Conservation (phyloP, 2,113 vertebrate species). For the Rallus limicola region DNA sequence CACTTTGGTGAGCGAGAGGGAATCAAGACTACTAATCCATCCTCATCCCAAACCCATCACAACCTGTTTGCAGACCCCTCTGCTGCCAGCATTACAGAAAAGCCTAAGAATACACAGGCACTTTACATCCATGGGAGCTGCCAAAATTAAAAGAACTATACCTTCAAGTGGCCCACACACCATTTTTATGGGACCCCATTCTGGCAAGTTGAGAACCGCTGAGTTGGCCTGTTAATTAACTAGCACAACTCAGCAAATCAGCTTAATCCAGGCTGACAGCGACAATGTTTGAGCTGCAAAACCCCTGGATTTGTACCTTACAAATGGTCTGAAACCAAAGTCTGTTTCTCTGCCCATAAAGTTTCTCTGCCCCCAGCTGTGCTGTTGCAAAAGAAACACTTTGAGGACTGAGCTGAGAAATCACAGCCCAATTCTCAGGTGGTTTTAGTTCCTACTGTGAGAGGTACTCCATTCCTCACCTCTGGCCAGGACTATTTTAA, state of each 20-base stretch:
- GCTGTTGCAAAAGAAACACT: background rate
- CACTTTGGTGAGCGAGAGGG: background rate
- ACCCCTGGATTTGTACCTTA: constrained; percentile 24
- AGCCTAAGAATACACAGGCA: background rate
- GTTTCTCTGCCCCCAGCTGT: background rate
- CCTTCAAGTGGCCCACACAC: background rate
- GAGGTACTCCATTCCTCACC: background rate
- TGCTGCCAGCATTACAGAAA: background rate
- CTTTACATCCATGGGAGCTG: background rate
- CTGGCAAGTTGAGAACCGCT: constrained; percentile 21
- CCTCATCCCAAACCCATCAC: background rate
- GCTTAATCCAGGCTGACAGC: constrained; percentile 50
- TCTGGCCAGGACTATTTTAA: background rate
- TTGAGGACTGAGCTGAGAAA: background rate
- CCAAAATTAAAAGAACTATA: background rate
- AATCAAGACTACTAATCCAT: background rate
- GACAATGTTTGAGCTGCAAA: background rate
- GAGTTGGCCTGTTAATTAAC: constrained; percentile 20
- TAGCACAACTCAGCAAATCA: constrained; percentile 40
- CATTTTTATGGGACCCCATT: constrained; percentile 28
- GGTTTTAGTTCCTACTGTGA: background rate
- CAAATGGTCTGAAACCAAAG: background rate
- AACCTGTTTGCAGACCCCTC: background rate
- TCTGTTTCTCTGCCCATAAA: background rate
- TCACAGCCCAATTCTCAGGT: background rate